phyloP scores from a whole-genome alignment of 2,797 vertebrate species.

The Hoplostethus atlanticus region DNA sequence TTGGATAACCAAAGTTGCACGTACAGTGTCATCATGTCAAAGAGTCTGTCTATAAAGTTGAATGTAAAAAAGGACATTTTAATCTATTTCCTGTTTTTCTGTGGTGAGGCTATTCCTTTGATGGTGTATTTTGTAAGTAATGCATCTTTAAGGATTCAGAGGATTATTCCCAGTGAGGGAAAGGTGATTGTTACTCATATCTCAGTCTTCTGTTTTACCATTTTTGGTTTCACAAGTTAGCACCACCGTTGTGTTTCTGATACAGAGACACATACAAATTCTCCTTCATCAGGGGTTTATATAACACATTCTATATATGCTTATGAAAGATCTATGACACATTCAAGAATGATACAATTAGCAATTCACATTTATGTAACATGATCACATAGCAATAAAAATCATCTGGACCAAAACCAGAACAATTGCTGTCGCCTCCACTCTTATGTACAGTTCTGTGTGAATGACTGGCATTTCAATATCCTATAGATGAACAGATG shows the following conservation, averaged over 20 bases:
- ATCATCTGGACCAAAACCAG: conserved; percentile 3
- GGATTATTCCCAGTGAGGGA: conserved; percentile 1
- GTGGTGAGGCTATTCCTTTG: not conserved
- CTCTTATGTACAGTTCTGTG: conserved; percentile 23
- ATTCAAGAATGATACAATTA: conserved; percentile 63
- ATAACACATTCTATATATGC: conserved; percentile 51
- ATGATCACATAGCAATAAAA: conserved; percentile 49
- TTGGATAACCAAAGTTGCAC: too few relatives aligned
- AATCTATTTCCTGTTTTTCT: conserved; percentile 18
- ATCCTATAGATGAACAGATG: conserved; percentile 29
- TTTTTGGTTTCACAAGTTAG: conserved; percentile 13
- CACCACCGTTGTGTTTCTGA: conserved; percentile 14
- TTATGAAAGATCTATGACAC: conserved; percentile 63
- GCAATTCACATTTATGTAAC: conserved; percentile 61
- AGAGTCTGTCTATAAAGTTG: not conserved
- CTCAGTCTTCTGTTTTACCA: conserved; percentile 8
- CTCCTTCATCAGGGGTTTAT: conserved; percentile 55
- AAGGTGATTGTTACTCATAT: not conserved
- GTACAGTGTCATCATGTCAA: not conserved
- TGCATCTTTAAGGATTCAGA: conserved; percentile 29
- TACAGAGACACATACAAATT: not conserved
- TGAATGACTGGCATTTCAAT: conserved; percentile 17
- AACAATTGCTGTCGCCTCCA: conserved; percentile 44
- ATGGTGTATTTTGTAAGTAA: not conserved
- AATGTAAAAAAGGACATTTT: not conserved